phyloP scores from a whole-genome alignment of 2,113 vertebrate genomes.

The Brachyhypopomus occidentalis region DNA sequence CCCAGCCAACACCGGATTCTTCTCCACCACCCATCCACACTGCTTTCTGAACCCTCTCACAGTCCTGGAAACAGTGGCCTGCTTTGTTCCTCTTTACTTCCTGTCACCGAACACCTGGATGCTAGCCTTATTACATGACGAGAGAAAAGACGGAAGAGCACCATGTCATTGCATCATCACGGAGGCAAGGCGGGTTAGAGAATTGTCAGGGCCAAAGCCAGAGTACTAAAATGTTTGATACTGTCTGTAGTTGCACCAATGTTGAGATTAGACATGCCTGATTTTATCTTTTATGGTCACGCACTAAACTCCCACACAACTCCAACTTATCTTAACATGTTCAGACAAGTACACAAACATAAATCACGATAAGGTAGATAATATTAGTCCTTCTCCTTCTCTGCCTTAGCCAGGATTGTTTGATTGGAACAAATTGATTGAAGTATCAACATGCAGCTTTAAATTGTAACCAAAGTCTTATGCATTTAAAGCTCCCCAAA shows the following conservation, averaged over 20 bases:
- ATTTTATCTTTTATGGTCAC: constrained; percentile 24
- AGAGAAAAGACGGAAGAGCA: not conserved
- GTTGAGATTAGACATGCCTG: not conserved
- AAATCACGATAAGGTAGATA: not conserved
- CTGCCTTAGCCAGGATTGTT: not conserved
- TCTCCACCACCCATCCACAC: constrained; percentile 42
- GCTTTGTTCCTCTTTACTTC: constrained; percentile 47
- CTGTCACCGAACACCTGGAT: constrained; percentile 54
- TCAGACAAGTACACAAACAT: constrained; percentile 11
- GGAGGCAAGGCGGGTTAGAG: constrained; percentile 13
- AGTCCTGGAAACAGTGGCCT: constrained; percentile 41
- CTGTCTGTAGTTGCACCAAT: not conserved
- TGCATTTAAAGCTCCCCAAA: not conserved
- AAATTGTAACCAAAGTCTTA: not conserved
- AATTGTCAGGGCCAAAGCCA: not conserved
- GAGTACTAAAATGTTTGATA: not conserved
- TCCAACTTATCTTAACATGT: constrained; percentile 16
- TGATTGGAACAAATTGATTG: not conserved
- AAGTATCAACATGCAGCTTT: not conserved
- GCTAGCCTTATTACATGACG: constrained; percentile 41
- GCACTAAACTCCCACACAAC: constrained; percentile 4
- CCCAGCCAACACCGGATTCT: constrained; percentile 22
- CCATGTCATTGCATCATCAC: constrained; percentile 25
- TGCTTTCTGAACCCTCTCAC: constrained; percentile 25
- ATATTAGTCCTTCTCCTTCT: constrained; percentile 8